These are phyloP conservation scores for Tympanoctomys barrerae DNA, from an alignment of 2,797 vertebrate species.

Conservation along the genomic window DNA sequence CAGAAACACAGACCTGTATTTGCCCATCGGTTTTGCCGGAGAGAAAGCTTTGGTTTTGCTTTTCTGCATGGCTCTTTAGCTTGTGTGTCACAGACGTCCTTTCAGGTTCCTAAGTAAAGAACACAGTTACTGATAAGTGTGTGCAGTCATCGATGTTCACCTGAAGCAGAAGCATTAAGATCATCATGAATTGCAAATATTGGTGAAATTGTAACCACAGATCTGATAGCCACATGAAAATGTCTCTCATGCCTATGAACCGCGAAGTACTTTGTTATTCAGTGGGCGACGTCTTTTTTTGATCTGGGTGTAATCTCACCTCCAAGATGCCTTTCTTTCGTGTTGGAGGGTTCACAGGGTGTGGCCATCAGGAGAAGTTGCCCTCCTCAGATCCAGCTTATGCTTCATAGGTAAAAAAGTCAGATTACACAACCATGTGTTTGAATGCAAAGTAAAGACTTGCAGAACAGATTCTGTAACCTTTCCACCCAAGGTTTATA, in stretches of 20 bases:
- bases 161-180: not conserved
- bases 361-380: not conserved
- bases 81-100: not conserved
- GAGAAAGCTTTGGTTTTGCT: not conserved
- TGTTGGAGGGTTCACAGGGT: not conserved
- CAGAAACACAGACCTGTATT: not conserved
- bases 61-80: not conserved
- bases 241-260: not conserved
- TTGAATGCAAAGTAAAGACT: constrained; percentile 2
- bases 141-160: not conserved
- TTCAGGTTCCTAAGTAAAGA: not conserved
- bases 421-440: not conserved
- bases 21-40: not conserved
- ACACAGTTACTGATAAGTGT: not conserved
- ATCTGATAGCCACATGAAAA: not conserved
- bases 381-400: not conserved
- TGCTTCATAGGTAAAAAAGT: not conserved
- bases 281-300: not conserved
- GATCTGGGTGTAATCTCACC: not conserved
- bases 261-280: not conserved
- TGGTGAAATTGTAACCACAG: not conserved
- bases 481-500: not conserved
- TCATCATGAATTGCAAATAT: not conserved
- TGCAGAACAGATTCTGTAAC: not conserved
- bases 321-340: not conserved